phyloP scores from a whole-genome alignment of 2,797 vertebrate genomes.

The Emydoidea blandingii region DNA sequence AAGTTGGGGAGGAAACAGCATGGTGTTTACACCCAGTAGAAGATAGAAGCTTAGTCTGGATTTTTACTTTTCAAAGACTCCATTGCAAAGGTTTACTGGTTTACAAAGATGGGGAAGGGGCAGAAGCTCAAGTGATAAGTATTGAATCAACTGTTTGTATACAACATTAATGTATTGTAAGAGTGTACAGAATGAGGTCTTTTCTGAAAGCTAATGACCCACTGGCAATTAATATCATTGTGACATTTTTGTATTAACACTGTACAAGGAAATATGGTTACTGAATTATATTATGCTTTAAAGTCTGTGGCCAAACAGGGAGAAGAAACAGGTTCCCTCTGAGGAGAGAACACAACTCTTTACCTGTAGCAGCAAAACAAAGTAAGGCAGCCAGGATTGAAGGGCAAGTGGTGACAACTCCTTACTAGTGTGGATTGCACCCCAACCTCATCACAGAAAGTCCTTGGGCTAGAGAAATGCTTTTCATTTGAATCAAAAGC shows the following conservation, averaged over 20 bases:
- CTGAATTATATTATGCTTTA: not conserved
- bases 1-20: not conserved
- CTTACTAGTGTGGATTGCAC: too few relatives aligned
- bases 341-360: not conserved
- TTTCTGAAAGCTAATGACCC: not conserved
- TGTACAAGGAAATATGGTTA: not conserved
- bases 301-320: not conserved
- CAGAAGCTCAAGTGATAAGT: not conserved
- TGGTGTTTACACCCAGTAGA: not conserved
- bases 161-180: not conserved
- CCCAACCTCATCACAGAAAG: not conserved
- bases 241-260: not conserved
- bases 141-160: not conserved
- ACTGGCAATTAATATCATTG: not conserved
- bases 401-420: too few relatives aligned
- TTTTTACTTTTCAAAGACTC: not conserved
- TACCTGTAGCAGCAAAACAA: not conserved
- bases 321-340: not conserved
- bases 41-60: not conserved
- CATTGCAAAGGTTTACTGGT: not conserved
- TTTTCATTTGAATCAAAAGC: not conserved
- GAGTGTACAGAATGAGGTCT: not conserved
- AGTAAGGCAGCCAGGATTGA: too few relatives aligned
- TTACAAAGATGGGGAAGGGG: not conserved
- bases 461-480: not conserved